These are phyloP conservation scores for Cheiracanthium punctorium DNA, from an alignment of 2,888 invertebrate species.

Conservation along the genomic window DNA sequence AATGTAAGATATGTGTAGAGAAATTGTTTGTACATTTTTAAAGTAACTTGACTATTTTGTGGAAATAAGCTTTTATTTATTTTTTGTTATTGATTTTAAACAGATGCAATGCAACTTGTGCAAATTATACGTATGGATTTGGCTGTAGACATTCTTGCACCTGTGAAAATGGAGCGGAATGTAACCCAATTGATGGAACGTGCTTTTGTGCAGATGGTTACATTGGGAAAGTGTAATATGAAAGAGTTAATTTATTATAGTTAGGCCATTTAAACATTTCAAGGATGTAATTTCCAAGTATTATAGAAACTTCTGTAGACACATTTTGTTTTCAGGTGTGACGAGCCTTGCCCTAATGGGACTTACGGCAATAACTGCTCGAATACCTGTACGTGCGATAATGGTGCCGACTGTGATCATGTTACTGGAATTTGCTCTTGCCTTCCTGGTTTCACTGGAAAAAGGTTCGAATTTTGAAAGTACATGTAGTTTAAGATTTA, in stretches of 20 bases:
- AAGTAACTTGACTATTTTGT: no score
- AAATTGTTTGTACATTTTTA: no score
- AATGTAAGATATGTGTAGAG: not conserved
- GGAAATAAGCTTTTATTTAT: no score
- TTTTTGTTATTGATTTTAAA: no score
- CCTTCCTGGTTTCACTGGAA: slow-evolving; percentile 3
- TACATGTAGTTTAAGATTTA: no score
- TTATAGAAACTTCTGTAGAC: not conserved
- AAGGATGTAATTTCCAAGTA: not conserved
- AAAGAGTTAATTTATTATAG: not conserved
- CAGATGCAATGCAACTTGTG: not conserved
- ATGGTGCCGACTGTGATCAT: not conserved
- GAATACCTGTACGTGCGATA: not conserved
- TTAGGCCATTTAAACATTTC: not conserved
- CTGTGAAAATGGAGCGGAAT: not conserved
- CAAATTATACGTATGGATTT: not conserved
- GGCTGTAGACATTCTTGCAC: not conserved
- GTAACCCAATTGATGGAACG: no score
- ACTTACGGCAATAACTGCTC: slow-evolving; percentile 16
- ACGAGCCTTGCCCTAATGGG: not conserved
- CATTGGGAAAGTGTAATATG: not conserved
- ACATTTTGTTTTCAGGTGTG: slow-evolving; percentile 1
- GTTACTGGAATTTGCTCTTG: slow-evolving; percentile 24
- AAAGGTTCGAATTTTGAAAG: no score
- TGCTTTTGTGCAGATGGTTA: no score